Percentiles rank a stretch among this genome's conserved stretches.
Conservation (phyloP, 2,888 invertebrate genomes). For the Ptilodon capucinus region DNA sequence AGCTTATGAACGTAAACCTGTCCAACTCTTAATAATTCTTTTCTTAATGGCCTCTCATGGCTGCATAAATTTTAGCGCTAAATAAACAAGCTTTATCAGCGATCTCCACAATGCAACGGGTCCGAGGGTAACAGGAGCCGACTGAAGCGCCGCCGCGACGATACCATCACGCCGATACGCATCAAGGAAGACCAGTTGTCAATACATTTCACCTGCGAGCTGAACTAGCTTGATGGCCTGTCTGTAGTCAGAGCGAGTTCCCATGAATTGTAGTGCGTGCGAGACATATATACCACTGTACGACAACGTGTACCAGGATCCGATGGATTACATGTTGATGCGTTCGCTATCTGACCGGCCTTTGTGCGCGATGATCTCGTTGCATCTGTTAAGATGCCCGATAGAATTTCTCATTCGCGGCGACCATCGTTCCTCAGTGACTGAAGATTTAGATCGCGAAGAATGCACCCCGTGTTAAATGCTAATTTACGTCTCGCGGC, state of each 20-base stretch:
- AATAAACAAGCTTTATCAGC: slow-evolving; percentile 78
- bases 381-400: slow-evolving; percentile 35
- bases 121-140: slow-evolving; percentile 69
- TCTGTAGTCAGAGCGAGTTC: slow-evolving; percentile 68
- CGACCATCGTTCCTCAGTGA: slow-evolving; percentile 47
- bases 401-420: slow-evolving; percentile 57
- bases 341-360: slow-evolving; percentile 41
- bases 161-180: slow-evolving; percentile 80
- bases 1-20: slow-evolving; percentile 69
- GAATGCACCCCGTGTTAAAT: slow-evolving; percentile 62
- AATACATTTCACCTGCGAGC: slow-evolving; percentile 79
- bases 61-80: slow-evolving; percentile 77
- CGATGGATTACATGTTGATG: slow-evolving; percentile 66
- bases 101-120: slow-evolving; percentile 75
- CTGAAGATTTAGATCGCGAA: slow-evolving; percentile 46
- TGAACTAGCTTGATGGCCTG: slow-evolving; percentile 68
- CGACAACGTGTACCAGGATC: slow-evolving; percentile 53
- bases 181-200: slow-evolving; percentile 82
- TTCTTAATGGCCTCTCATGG: slow-evolving; percentile 71
- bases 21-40: slow-evolving; percentile 69
- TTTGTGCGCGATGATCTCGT: slow-evolving; percentile 46
- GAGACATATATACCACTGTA: slow-evolving; percentile 73
- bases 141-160: slow-evolving; percentile 75
- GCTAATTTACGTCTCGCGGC: slow-evolving; percentile 66
- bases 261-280: slow-evolving; percentile 72